phyloP scores from a whole-genome alignment of 1,140 invertebrate genomes.

The Babylonia areolata region DNA sequence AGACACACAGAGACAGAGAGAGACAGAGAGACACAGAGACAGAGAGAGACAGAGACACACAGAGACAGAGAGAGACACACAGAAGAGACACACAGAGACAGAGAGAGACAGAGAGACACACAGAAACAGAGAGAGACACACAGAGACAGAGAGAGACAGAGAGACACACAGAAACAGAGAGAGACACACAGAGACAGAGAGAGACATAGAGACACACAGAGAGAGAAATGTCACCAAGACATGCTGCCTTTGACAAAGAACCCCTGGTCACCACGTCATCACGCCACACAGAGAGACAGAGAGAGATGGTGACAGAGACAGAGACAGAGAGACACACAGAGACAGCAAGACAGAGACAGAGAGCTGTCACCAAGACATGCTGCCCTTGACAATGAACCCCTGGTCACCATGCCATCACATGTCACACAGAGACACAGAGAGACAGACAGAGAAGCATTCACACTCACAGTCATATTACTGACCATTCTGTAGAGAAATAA shows the following conservation, averaged over 20 bases:
- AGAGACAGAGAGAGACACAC: background rate
- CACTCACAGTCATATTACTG: background rate
- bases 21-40: background rate
- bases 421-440: no score
- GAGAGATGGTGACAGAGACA: background rate
- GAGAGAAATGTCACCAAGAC: no score
- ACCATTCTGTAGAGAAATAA: background rate
- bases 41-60: background rate
- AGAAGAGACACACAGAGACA: background rate
- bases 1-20: background rate
- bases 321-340: background rate
- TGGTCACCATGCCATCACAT: background rate
- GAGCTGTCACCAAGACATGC: no score
- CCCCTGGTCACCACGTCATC: no score
- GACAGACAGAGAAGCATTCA: no score
- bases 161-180: no score
- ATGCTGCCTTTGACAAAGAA: no score
- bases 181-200: background rate
- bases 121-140: background rate
- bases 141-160: background rate
- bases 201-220: background rate
- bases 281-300: background rate
- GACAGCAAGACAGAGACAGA: background rate
- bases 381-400: no score
- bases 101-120: background rate